phyloP scores from a whole-genome alignment of 1,140 invertebrate genomes.

The Aphelinus certus region DNA sequence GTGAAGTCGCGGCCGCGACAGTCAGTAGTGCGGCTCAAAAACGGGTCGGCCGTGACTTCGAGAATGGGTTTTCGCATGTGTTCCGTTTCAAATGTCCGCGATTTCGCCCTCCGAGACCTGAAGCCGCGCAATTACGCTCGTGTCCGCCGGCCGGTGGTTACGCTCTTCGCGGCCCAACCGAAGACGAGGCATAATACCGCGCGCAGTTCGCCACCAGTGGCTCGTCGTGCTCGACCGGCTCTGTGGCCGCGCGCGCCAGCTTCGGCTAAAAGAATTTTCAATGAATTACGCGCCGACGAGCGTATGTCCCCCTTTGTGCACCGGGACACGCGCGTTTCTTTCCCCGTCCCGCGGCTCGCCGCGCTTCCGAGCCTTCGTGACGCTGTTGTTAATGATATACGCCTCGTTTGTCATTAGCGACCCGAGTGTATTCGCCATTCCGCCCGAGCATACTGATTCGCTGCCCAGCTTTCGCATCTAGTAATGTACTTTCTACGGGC shows the following conservation, averaged over 20 bases:
- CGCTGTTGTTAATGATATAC: slow-evolving; percentile 16
- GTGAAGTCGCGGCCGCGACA: slow-evolving; percentile 25
- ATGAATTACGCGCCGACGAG: slow-evolving; percentile 16
- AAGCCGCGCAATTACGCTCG: slow-evolving; percentile 19
- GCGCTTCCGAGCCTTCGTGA: slow-evolving; percentile 1
- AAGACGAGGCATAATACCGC: slow-evolving; percentile 18
- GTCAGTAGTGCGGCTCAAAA: slow-evolving; percentile 43
- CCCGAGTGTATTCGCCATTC: background rate
- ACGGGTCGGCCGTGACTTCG: slow-evolving; percentile 37
- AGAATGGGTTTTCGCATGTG: too few relatives aligned
- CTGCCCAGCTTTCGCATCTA: too few relatives aligned
- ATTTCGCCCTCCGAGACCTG: too few relatives aligned
- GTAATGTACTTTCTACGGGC: too few relatives aligned
- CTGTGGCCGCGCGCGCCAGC: background rate
- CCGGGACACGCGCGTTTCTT: background rate
- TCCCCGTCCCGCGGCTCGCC: background rate
- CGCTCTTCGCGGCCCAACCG: slow-evolving; percentile 5
- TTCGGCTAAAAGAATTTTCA: slow-evolving; percentile 11
- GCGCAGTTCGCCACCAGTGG: background rate
- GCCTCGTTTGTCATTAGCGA: slow-evolving; percentile 1
- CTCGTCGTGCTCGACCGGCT: background rate
- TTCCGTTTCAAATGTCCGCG: too few relatives aligned
- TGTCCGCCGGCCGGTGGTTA: slow-evolving; percentile 20
- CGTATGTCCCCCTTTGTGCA: slow-evolving; percentile 5
- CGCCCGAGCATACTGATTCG: background rate